Evolutionary conservation across 2,113 vertebrate species (phyloP), one percentile per base, ranked within the genome.

Genomic region (Heterotis niloticus): DNA sequence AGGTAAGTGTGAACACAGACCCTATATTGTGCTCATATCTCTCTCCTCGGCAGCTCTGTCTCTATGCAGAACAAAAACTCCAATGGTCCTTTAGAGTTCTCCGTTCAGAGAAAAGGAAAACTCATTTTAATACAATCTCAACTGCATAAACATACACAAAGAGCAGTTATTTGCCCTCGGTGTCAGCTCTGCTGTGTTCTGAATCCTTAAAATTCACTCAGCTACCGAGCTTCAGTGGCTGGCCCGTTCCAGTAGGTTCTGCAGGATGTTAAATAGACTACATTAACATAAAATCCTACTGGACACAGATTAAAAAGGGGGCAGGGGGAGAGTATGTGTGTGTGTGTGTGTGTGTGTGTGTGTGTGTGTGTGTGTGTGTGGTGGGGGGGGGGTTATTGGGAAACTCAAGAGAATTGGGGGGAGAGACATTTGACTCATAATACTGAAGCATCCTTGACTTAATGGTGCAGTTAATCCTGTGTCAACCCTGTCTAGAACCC

Each of bases 171-270:
- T 34, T 72, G 69, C 51, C 69, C 54, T 72, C 69, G 14, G 44
- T 16, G 69, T 72, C 18, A 18, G 54, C 54, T n/a, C 23, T 20
- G 54, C 69, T 72, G 69, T 52, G 51, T 72, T 71, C 69, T 54
- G 69, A 51, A 54, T 71, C 69, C 68, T 71, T 23, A 72, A 52
- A 72, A 72, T 72, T 34, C 34, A 51, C 34, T 72, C n/a, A n/a
- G 7, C 34, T 7, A 44, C 7, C 7, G 34, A 44, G 24, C 69
- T 54, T 72, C 54, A 72, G 20, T 5, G 3, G 2, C 34, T 44
- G 7, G 69, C 69, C 17, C 54, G 1, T 0, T 1, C 34, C 44
- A 24, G n/a, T n/a, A 51, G 11, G 20, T 72, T 5, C 18, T 16
- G n/a, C 34, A 10, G 69, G 44, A 54, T 7, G 34, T 51, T 54